phyloP scores from a whole-genome alignment of 2,888 invertebrate genomes.

The Diachrysia chrysitis region DNA sequence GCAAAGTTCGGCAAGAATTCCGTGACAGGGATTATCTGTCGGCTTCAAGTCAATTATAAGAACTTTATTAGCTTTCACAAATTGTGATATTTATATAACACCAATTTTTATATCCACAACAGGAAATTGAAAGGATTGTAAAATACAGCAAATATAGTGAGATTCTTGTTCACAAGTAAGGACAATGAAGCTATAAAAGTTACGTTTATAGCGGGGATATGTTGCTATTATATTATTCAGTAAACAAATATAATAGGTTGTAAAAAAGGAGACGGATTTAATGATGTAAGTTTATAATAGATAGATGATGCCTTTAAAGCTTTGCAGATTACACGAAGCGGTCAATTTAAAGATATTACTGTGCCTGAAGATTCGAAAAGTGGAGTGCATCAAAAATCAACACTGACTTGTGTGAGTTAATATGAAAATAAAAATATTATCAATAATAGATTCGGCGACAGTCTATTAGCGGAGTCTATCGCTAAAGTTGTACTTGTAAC shows the following conservation, averaged over 20 bases:
- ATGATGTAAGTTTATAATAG: conserved; percentile 15
- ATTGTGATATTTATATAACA: conserved; percentile 11
- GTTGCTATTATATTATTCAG: conserved; percentile 40
- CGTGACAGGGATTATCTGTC: background rate
- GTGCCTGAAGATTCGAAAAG: background rate
- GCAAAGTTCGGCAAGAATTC: background rate
- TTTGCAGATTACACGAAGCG: background rate
- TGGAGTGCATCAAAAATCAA: background rate
- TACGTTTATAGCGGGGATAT: conserved; percentile 34
- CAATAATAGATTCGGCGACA: conserved; percentile 59
- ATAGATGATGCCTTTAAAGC: background rate
- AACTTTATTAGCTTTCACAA: background rate
- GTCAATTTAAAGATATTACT: background rate
- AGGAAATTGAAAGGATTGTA: conserved; percentile 30
- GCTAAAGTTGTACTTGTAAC: conserved; percentile 60
- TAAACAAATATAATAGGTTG: conserved; percentile 36
- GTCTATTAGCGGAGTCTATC: conserved; percentile 57
- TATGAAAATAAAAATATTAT: conserved; percentile 13
- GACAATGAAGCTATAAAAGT: conserved; percentile 47
- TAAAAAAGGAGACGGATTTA: conserved; percentile 38
- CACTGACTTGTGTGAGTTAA: conserved; percentile 11
- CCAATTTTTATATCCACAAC: conserved; percentile 7
- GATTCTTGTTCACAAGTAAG: conserved; percentile 34
- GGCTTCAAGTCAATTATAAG: background rate
- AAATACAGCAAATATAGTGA: conserved; percentile 24